phyloP scores from a whole-genome alignment of 2,797 vertebrate species.

The Syndactyla subalaris region DNA sequence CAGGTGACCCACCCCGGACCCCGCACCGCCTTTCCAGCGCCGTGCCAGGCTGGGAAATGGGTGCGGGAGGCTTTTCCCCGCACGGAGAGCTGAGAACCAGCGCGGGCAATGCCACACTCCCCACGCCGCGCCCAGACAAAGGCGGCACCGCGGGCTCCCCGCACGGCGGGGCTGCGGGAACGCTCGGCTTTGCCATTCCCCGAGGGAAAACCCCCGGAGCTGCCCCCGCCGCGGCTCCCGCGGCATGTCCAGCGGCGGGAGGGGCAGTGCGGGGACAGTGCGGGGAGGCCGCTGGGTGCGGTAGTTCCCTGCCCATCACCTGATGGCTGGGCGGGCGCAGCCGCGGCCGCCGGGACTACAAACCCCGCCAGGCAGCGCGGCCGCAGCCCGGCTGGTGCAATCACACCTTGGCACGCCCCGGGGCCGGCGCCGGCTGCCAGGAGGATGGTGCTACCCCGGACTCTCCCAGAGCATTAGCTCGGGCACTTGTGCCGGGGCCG shows the following conservation, averaged over 20 bases:
- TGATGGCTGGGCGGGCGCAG: conserved; percentile 18
- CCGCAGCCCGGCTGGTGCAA: conserved; percentile 26
- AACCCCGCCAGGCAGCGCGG: conserved; percentile 45
- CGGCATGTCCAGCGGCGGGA: not conserved
- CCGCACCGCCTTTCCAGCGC: not conserved
- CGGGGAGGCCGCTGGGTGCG: conserved; percentile 32
- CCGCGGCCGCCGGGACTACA: conserved; percentile 29
- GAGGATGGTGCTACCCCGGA: not conserved
- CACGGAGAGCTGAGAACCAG: rapidly evolving
- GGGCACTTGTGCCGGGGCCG: not conserved
- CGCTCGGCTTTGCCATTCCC: rapidly evolving
- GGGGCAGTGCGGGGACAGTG: not conserved
- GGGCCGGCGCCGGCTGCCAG: not conserved
- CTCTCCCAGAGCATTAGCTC: not conserved
- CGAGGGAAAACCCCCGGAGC: rapidly evolving
- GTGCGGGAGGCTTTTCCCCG: not conserved
- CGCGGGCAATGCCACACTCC: rapidly evolving
- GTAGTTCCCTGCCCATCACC: conserved; percentile 40
- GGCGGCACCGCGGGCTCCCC: not conserved
- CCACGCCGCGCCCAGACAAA: not conserved
- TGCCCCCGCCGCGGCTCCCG: not conserved
- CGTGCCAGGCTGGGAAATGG: rapidly evolving
- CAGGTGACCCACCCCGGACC: not conserved
- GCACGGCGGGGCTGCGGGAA: not conserved
- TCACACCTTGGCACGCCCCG: conserved; percentile 17